phyloP scores from a whole-genome alignment of 2,113 vertebrate genomes.

The Meriones unguiculatus region DNA sequence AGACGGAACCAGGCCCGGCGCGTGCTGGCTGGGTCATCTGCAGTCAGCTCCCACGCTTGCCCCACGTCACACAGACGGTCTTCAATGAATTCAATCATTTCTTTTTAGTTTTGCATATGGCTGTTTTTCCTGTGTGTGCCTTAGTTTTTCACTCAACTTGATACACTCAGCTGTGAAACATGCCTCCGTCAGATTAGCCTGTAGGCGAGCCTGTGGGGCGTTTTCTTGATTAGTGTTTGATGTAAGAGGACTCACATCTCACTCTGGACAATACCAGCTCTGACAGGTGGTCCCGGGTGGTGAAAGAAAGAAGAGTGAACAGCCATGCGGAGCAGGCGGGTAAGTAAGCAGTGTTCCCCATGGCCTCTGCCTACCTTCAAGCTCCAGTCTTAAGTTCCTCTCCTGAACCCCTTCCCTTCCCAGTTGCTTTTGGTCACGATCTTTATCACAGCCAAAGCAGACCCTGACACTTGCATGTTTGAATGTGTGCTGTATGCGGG shows the following conservation, averaged over 20 bases:
- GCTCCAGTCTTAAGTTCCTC: background rate
- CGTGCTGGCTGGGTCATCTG: background rate
- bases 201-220: too few species aligned
- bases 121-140: background rate
- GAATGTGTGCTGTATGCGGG: too few species aligned
- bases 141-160: background rate
- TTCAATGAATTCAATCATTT: background rate
- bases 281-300: background rate
- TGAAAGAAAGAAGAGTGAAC: background rate
- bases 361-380: background rate
- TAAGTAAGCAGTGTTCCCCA: background rate
- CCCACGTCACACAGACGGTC: too few species aligned
- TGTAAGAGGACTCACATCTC: background rate
- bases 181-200: background rate
- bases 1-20: background rate
- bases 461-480: background rate
- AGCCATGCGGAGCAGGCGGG: background rate
- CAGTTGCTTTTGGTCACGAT: background rate
- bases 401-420: background rate
- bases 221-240: background rate
- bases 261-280: background rate
- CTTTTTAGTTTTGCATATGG: background rate
- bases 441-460: background rate
- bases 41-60: background rate
- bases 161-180: background rate